Conservation (phyloP, 2,888 invertebrate genomes). For the Incurvaria masculella region DNA sequence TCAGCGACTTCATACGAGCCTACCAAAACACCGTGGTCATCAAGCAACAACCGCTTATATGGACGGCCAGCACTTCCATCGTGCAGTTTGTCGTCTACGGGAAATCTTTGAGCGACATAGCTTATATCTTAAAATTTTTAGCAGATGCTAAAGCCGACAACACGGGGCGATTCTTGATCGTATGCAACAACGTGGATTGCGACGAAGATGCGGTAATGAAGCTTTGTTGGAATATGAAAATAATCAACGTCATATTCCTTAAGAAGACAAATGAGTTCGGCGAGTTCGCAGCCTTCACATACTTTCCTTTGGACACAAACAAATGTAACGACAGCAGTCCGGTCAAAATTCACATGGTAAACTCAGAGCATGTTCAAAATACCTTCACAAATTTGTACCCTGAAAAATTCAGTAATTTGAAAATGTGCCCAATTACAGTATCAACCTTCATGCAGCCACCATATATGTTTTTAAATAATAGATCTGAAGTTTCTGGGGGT, state of each 20-base stretch:
- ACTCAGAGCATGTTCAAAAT: slow-evolving; percentile 11
- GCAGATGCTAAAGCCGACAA: background rate
- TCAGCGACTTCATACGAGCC: slow-evolving; percentile 20
- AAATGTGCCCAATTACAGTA: slow-evolving; percentile 25
- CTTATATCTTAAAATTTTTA: background rate
- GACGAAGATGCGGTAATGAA: slow-evolving; percentile 24
- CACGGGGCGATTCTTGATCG: background rate
- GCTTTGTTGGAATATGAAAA: slow-evolving; percentile 19
- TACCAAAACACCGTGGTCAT: slow-evolving; percentile 28
- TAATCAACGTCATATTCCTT: slow-evolving; percentile 27
- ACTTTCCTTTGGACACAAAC: slow-evolving; percentile 21
- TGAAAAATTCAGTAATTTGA: slow-evolving; percentile 25
- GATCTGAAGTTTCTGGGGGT: slow-evolving; percentile 27
- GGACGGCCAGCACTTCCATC: background rate
- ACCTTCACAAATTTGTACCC: slow-evolving; percentile 25
- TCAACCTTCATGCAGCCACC: slow-evolving; percentile 34
- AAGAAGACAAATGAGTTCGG: slow-evolving; percentile 16
- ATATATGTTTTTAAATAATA: slow-evolving; percentile 27
- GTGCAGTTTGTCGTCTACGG: background rate
- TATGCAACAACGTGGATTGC: slow-evolving; percentile 16
- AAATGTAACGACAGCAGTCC: slow-evolving; percentile 26
- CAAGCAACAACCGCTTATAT: slow-evolving; percentile 12
- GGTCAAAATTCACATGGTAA: slow-evolving; percentile 18
- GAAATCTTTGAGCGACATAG: background rate
- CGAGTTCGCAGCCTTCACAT: slow-evolving; percentile 21